Conservation (phyloP, 2,888 invertebrate genomes). For the Tiliacea aurago region DNA sequence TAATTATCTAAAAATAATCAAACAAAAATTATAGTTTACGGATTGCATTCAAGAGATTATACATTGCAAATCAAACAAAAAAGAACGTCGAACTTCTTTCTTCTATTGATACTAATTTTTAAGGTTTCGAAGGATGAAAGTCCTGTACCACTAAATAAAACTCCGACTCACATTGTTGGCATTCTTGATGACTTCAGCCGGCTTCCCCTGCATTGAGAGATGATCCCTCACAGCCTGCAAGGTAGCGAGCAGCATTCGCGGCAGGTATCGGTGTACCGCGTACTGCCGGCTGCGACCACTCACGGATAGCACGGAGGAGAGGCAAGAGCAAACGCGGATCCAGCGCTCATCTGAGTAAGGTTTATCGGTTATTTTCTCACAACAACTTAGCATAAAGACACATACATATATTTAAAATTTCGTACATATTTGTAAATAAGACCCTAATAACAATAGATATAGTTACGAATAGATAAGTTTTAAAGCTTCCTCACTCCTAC, state of each 20-base stretch:
- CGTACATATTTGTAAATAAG: too few species aligned
- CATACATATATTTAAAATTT: too few species aligned
- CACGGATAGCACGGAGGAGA: conserved; percentile 72
- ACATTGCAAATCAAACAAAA: not conserved
- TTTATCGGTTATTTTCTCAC: not conserved
- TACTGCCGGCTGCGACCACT: conserved; percentile 78
- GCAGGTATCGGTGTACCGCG: conserved; percentile 77
- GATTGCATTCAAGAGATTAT: not conserved
- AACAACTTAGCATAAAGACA: too few species aligned
- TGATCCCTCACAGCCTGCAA: conserved; percentile 80
- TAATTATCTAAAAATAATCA: not conserved
- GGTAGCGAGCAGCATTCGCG: conserved; percentile 69
- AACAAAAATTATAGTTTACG: not conserved
- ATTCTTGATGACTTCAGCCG: conserved; percentile 80
- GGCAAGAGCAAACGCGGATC: conserved; percentile 77
- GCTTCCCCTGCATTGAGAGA: conserved; percentile 80
- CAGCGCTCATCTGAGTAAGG: conserved; percentile 78
- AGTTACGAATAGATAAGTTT: too few species aligned
- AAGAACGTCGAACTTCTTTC: not conserved
- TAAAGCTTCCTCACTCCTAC: too few species aligned
- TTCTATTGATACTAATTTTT: not conserved
- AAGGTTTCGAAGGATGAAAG: not conserved
- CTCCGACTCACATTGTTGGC: conserved; percentile 75
- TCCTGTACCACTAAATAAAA: not conserved
- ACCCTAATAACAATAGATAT: too few species aligned